phyloP scores from a whole-genome alignment of 1,140 invertebrate genomes.

The Rhopalosiphum padi region DNA sequence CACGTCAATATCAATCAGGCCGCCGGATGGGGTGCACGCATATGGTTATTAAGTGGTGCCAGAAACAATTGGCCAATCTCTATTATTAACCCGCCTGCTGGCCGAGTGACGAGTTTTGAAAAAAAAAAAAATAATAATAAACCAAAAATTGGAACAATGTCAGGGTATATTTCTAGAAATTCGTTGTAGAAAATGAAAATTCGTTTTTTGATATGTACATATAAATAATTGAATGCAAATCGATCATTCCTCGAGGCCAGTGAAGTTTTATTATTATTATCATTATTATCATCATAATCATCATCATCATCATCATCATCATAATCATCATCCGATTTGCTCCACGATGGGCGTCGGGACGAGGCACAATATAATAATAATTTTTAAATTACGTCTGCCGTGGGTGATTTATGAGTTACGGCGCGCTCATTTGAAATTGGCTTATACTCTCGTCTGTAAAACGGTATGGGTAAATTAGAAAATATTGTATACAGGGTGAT shows the following conservation, averaged over 20 bases:
- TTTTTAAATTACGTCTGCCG: conserved; percentile 53
- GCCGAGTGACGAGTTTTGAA: neutral
- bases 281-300: neutral
- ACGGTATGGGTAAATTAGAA: conserved; percentile 25
- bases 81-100: conserved; percentile 34
- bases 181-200: conserved; percentile 1
- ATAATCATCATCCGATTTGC: conserved; percentile 2
- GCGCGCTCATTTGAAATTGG: conserved; percentile 35
- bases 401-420: conserved; percentile 54
- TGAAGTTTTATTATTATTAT: conserved; percentile 7
- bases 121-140: neutral
- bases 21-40: conserved; percentile 40
- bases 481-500: conserved; percentile 26
- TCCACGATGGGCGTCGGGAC: conserved; percentile 31
- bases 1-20: conserved; percentile 57
- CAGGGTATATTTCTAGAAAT: conserved; percentile 34
- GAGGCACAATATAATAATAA: conserved; percentile 41
- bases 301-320: neutral
- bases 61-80: conserved; percentile 55
- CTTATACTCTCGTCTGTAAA: neutral
- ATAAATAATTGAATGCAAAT: conserved; percentile 3
- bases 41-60: conserved; percentile 35
- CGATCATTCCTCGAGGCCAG: conserved; percentile 17
- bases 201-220: neutral
- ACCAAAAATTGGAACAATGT: neutral